These are phyloP conservation scores for Heliconius congener DNA, from an alignment of 1,140 invertebrate genomes.

Conservation along the genomic window DNA sequence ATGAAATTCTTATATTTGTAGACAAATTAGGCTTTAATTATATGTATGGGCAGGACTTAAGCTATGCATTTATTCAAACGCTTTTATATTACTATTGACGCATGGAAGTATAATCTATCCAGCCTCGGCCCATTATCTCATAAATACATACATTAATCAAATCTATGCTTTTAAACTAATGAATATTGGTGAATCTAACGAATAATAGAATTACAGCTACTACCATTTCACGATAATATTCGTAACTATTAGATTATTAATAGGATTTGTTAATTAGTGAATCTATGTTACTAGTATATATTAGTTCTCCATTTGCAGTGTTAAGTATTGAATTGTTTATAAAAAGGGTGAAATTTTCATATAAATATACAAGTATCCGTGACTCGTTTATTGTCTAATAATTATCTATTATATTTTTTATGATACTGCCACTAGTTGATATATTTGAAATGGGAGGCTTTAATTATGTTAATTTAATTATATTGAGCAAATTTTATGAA, in stretches of 20 bases:
- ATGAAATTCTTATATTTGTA: constrained; percentile 40
- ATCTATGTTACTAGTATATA: constrained; percentile 40
- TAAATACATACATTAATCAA: constrained; percentile 14
- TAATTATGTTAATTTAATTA: not conserved
- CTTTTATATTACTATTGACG: constrained; percentile 18
- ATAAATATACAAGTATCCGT: constrained; percentile 4
- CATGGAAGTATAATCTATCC: constrained; percentile 17
- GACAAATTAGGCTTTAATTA: constrained; percentile 47
- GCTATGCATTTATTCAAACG: constrained; percentile 22
- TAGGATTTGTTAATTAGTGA: constrained; percentile 20
- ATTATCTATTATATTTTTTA: not conserved
- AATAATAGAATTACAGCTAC: constrained; percentile 13
- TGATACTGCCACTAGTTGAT: constrained; percentile 14
- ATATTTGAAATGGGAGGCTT: constrained; percentile 9
- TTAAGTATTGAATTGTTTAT: constrained; percentile 37
- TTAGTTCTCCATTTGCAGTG: constrained; percentile 60
- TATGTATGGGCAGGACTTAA: constrained; percentile 18
- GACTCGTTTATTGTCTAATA: not conserved
- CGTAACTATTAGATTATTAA: constrained; percentile 26
- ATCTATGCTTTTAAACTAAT: constrained; percentile 19
- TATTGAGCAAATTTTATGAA: constrained; percentile 22
- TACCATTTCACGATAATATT: constrained; percentile 18
- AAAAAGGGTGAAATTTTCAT: constrained; percentile 43
- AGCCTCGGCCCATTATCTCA: constrained; percentile 18
- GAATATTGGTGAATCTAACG: constrained; percentile 19